These are phyloP conservation scores for Drosophila mimica DNA, from an alignment of 2,888 invertebrate species.

Conservation along the genomic window DNA sequence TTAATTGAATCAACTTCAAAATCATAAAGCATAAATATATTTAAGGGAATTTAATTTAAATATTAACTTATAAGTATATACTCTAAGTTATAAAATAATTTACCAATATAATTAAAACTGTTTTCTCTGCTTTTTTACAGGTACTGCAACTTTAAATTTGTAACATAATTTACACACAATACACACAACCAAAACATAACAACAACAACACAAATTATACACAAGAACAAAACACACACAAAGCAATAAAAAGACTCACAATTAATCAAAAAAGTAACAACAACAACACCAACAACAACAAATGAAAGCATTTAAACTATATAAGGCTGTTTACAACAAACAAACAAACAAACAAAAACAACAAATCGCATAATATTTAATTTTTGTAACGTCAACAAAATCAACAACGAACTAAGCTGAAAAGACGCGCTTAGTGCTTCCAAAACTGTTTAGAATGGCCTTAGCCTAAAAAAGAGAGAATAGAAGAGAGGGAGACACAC, in stretches of 20 bases:
- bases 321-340: conserved; percentile 47
- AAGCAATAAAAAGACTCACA: conserved; percentile 71
- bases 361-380: conserved; percentile 9
- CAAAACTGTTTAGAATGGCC: conserved; percentile 27
- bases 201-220: conserved; percentile 7
- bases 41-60: neutral
- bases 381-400: conserved; percentile 10
- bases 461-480: conserved; percentile 6
- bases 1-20: neutral
- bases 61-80: neutral
- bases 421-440: conserved; percentile 36
- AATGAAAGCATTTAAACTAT: conserved; percentile 57
- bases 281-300: conserved; percentile 25
- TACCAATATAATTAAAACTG: conserved; percentile 15
- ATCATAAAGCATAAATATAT: neutral
- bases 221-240: conserved; percentile 17
- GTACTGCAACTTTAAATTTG: conserved; percentile 66
- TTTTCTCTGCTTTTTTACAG: conserved; percentile 46
- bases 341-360: conserved; percentile 8
- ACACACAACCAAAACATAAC: conserved; percentile 14
- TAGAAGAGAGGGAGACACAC: conserved; percentile 8
- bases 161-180: conserved; percentile 27
- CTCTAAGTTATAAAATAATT: neutral
- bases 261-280: conserved; percentile 38
- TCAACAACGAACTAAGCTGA: conserved; percentile 35